Conservation (phyloP, 2,888 invertebrate species). For the Drosophila nr. medialis region DNA sequence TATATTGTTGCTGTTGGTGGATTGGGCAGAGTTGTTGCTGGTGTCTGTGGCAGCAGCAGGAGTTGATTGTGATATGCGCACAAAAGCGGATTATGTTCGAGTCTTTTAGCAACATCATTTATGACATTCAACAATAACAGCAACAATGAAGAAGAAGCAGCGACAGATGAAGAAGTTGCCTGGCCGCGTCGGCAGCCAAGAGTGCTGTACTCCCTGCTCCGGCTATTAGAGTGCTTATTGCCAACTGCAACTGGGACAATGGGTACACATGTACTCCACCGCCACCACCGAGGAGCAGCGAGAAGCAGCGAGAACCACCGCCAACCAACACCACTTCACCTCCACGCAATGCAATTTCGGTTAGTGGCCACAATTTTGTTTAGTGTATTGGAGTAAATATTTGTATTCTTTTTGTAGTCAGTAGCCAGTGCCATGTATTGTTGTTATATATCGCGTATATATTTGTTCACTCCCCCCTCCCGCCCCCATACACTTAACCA, state of each 20-base stretch:
- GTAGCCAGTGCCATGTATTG: slow-evolving; percentile 46
- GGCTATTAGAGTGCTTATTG: slow-evolving; percentile 36
- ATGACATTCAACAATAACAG: slow-evolving; percentile 70
- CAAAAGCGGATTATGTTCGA: slow-evolving; percentile 80
- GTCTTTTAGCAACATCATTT: slow-evolving; percentile 77
- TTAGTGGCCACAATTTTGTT: slow-evolving; percentile 78
- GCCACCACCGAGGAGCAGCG: neutral
- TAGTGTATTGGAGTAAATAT: slow-evolving; percentile 68
- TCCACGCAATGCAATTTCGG: slow-evolving; percentile 69
- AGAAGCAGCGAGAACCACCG: neutral
- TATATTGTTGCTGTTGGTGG: slow-evolving; percentile 1
- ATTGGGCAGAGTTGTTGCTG: slow-evolving; percentile 5
- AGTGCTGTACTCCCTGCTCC: neutral
- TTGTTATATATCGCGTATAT: slow-evolving; percentile 48
- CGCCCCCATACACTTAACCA: neutral
- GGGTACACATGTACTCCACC: neutral
- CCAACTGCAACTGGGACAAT: slow-evolving; percentile 38
- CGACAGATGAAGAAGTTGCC: neutral
- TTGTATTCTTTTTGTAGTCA: slow-evolving; percentile 45
- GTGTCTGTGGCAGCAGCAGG: slow-evolving; percentile 19
- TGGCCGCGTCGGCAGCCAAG: slow-evolving; percentile 1
- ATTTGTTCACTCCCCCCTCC: slow-evolving; percentile 18
- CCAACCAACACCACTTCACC: slow-evolving; percentile 14
- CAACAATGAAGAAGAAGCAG: slow-evolving; percentile 38
- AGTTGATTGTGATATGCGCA: slow-evolving; percentile 79